Percentiles rank a stretch among this genome's conserved stretches.
Conservation (phyloP, 2,113 vertebrate species). For the Podiceps cristatus region DNA sequence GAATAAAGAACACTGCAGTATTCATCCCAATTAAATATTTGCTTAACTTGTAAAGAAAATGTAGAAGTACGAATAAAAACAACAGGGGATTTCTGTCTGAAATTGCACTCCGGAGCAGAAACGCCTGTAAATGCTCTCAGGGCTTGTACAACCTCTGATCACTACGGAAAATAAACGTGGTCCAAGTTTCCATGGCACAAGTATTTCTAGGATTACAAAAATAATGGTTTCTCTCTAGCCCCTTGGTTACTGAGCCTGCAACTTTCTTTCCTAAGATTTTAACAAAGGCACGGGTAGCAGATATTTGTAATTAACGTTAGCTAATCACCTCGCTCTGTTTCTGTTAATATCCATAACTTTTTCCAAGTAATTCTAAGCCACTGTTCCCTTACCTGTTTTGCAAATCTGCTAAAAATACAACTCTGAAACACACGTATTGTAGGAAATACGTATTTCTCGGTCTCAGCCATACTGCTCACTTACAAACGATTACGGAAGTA, state of each 20-base stretch:
- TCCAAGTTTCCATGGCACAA: background rate
- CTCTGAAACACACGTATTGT: background rate
- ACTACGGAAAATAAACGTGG: background rate
- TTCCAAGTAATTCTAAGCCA: background rate
- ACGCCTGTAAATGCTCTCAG: fast-evolving
- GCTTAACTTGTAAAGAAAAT: background rate
- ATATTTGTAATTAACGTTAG: fast-evolving
- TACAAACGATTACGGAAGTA: background rate
- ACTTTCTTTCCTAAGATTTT: background rate
- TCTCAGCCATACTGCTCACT: background rate
- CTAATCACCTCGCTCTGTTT: background rate
- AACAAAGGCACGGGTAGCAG: background rate
- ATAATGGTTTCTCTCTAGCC: fast-evolving
- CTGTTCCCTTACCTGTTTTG: background rate
- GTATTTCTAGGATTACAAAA: background rate
- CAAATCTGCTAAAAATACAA: background rate
- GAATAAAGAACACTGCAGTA: too few relatives aligned
- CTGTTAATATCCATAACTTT: background rate
- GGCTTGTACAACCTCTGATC: background rate
- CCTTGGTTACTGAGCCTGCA: background rate
- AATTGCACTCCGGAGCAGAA: background rate
- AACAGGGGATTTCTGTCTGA: background rate
- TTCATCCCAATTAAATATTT: background rate
- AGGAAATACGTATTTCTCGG: background rate
- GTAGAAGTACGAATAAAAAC: fast-evolving